A percentile compares a stretch with the other conserved stretches of the same genome.
phyloP scores from a whole-genome alignment of 2,888 invertebrate species.

The Thecophora atra region DNA sequence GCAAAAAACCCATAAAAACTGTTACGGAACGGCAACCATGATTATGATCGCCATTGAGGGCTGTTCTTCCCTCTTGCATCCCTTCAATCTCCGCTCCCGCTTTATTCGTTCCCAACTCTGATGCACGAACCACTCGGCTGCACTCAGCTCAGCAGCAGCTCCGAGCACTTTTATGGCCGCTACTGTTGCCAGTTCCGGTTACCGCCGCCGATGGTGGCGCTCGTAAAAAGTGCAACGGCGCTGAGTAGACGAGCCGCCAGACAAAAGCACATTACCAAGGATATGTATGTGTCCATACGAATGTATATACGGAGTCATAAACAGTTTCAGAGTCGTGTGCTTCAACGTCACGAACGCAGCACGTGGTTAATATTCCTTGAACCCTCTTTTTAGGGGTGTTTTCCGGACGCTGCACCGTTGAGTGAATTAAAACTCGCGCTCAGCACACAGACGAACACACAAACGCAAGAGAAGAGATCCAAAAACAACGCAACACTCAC shows the following conservation, averaged over 20 bases:
- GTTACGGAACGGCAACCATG: not conserved
- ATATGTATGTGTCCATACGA: not conserved
- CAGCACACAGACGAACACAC: constrained; percentile 33
- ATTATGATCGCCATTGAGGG: not conserved
- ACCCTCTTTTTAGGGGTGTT: constrained; percentile 60
- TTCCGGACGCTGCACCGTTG: constrained; percentile 46
- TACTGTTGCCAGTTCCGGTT: constrained; percentile 33
- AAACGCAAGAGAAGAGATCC: constrained; percentile 40
- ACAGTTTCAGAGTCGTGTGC: not conserved
- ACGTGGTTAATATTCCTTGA: constrained; percentile 63
- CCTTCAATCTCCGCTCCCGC: not conserved
- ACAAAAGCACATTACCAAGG: not conserved
- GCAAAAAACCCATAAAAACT: not conserved
- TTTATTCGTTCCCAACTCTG: not conserved
- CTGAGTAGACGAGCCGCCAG: not conserved
- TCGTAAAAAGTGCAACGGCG: constrained; percentile 37
- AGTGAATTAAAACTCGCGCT: constrained; percentile 57
- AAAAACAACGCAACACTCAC: constrained; percentile 26
- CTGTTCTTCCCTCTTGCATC: not conserved
- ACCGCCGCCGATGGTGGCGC: constrained; percentile 5
- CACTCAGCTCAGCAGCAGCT: no score
- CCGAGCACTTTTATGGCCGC: constrained; percentile 30
- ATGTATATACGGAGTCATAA: constrained; percentile 28
- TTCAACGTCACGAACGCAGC: constrained; percentile 45
- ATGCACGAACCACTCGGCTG: constrained; percentile 4